Evolutionary conservation across 2,888 invertebrate genomes (phyloP), one percentile per base, ranked within the genome.

Genomic region (Patella pellucida): DNA sequence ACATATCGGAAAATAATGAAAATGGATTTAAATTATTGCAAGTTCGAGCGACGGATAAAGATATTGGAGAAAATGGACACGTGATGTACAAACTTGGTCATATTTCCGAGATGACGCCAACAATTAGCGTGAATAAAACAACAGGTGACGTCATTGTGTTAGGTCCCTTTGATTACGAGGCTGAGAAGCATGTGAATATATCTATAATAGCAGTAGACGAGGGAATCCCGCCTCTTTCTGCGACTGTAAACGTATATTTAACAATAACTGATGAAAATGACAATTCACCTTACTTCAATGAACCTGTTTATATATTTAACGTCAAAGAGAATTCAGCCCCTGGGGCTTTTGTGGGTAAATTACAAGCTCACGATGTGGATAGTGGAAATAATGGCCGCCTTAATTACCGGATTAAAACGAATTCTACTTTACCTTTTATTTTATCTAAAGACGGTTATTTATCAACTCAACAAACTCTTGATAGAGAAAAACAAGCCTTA

Each of bases 231-330:
- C 14, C 62, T 4, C 62, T 62, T 62, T 62, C 62, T 62, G 19
- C 62, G 12, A 9, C 7, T 11, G 62, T 23, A 23, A 62, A 19
- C 62, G 11, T 62, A 15, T 62, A 62, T 62, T 62, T 62, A 62
- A 23, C 62, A 19, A 62, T 62, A 62, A 62, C 23, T n/a, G 62
- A 62, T 23, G 62, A 62, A 62, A 62, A 62, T 62, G 62, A 62
- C 23, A 62, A 62, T 23, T 62, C 62, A 15, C 62, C 62, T 23
- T 62, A 62, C 62, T 62, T 62, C 62, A 23, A 62, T 23, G 62
- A 62, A 62, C 62, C 62, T 62, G 62, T 62, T 62, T 62, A 62
- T 23, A 62, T 62, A 19, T 62, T 62, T 62, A 62, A 62, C 23
- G 23, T 62, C 23, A 62, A 62, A 23, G 62, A 62, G 23, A 62